These are phyloP conservation scores for Microtus oregoni DNA, from an alignment of 2,113 vertebrate species.

Conservation along the genomic window DNA sequence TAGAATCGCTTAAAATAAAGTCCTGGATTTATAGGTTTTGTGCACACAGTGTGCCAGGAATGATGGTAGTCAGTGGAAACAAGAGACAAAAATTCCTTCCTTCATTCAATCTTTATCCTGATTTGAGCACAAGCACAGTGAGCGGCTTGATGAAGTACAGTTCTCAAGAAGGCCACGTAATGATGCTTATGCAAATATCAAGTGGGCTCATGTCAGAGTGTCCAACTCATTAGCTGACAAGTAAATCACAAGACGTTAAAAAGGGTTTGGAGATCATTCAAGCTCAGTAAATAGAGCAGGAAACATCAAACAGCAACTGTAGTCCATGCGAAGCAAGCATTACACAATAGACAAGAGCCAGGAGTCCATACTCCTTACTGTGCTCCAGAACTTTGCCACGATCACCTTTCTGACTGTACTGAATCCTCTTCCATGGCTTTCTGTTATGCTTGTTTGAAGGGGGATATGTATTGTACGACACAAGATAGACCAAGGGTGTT, in stretches of 20 bases:
- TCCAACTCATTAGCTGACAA: conserved; percentile 4
- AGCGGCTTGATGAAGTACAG: neutral
- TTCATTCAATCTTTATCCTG: neutral
- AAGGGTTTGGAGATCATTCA: neutral
- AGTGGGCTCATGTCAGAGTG: neutral
- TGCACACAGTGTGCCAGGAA: neutral
- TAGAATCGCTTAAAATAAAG: conserved; percentile 33
- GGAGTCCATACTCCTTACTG: neutral
- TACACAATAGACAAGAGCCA: neutral
- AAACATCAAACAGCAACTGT: neutral
- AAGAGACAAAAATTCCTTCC: neutral
- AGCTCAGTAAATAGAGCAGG: neutral
- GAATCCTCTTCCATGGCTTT: neutral
- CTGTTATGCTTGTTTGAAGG: neutral
- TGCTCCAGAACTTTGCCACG: neutral
- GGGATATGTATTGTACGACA: neutral
- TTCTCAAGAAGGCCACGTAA: neutral
- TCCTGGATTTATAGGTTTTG: neutral
- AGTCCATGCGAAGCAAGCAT: neutral
- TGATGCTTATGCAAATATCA: neutral
- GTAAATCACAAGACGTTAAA: conserved; percentile 1
- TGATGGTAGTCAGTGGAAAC: neutral
- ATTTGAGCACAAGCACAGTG: neutral
- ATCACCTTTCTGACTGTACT: neutral
- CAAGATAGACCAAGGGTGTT: neutral